Percentiles rank a stretch among this genome's conserved stretches.
These are phyloP conservation scores for Scolopax bukidnonensis DNA, from an alignment of 2,797 vertebrate genomes.

Conservation along the genomic window DNA sequence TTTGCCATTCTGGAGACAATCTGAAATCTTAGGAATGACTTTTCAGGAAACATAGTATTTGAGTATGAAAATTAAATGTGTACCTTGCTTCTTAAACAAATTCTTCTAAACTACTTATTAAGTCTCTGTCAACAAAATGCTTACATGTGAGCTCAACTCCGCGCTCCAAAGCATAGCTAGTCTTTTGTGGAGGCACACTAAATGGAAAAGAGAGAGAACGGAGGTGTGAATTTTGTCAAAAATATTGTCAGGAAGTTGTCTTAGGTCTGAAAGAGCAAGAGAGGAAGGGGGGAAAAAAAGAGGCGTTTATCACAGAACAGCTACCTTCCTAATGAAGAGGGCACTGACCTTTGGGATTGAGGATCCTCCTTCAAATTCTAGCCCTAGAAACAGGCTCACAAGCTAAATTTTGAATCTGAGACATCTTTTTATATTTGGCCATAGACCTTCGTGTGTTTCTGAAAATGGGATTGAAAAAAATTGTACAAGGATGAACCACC, in stretches of 20 bases:
- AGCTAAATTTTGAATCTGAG: neutral
- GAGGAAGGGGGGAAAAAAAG: neutral
- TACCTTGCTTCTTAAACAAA: conserved; percentile 70
- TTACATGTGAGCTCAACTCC: conserved; percentile 41
- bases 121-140: conserved; percentile 71
- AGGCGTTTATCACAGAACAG: neutral
- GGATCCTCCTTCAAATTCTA: neutral
- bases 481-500: neutral
- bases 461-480: neutral
- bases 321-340: neutral
- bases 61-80: conserved; percentile 73
- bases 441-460: neutral
- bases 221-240: neutral
- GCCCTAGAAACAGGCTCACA: neutral
- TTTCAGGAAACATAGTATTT: conserved; percentile 61
- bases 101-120: conserved; percentile 72
- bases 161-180: neutral
- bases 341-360: neutral
- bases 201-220: neutral
- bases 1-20: conserved; percentile 42
- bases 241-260: neutral
- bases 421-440: neutral
- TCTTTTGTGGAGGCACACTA: neutral
- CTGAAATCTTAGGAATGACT: conserved; percentile 70
- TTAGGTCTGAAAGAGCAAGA: neutral